Evolutionary conservation across 1,140 invertebrate genomes (phyloP).

Genomic region (Eupristina koningsbergeri): DNA sequence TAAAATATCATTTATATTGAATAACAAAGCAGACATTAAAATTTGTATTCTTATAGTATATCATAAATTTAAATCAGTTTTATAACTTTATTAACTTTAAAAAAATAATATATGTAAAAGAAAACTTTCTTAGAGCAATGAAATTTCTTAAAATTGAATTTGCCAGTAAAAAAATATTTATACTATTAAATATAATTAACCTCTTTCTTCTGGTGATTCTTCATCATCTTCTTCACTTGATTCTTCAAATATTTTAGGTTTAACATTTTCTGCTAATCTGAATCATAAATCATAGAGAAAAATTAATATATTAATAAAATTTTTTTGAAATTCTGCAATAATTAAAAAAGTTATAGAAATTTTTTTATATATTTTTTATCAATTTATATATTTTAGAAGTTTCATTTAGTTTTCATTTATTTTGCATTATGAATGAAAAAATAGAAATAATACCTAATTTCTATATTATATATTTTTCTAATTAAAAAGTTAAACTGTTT

Average conservation of each 20-base stretch:
- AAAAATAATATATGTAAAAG: too few species aligned
- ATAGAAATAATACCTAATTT: too few species aligned
- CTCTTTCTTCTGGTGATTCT: slow-evolving; percentile 77
- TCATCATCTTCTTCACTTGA: slow-evolving; percentile 79
- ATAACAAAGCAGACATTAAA: too few species aligned
- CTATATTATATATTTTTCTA: too few species aligned
- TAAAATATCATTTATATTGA: background rate
- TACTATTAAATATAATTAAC: slow-evolving; percentile 60
- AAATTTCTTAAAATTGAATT: background rate
- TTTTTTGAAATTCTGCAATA: background rate
- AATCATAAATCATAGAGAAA: slow-evolving; percentile 71
- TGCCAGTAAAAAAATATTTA: slow-evolving; percentile 28
- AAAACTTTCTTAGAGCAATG: background rate
- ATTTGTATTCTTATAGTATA: too few species aligned
- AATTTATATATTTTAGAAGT: too few species aligned
- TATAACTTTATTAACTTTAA: too few species aligned
- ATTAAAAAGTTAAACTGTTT: slow-evolving; percentile 51
- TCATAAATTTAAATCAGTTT: too few species aligned
- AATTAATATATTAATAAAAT: slow-evolving; percentile 19
- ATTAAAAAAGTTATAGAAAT: background rate
- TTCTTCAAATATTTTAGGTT: slow-evolving; percentile 76
- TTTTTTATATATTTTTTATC: background rate
- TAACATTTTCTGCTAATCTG: slow-evolving; percentile 75
- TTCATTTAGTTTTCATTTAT: background rate
- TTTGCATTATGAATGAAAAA: too few species aligned